phyloP scores from a whole-genome alignment of 1,140 invertebrate species.

The Charaxes varanes region DNA sequence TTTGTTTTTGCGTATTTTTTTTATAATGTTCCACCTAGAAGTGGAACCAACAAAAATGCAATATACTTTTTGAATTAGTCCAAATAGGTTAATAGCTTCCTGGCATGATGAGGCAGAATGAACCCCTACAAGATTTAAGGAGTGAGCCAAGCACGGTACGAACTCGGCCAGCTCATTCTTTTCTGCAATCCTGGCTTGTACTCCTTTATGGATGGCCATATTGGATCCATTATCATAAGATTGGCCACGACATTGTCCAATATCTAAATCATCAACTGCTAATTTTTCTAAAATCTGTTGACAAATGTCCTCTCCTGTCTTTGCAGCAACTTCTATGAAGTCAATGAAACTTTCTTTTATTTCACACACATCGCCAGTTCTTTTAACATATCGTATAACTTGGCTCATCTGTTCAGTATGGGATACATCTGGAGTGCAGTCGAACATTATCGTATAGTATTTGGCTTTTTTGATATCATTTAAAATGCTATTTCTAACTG shows the following conservation, averaged over 20 bases:
- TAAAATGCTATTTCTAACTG: constrained; percentile 22
- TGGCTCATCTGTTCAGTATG: constrained; percentile 23
- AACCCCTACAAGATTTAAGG: constrained; percentile 25
- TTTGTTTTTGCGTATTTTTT: constrained; percentile 10
- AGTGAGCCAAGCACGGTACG: constrained; percentile 22
- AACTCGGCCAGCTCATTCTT: constrained; percentile 25
- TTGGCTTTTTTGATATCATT: constrained; percentile 21
- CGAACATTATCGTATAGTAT: constrained; percentile 17
- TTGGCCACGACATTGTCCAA: constrained; percentile 24
- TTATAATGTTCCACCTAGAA: constrained; percentile 3
- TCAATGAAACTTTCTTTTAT: constrained; percentile 24
- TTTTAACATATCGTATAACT: constrained; percentile 21
- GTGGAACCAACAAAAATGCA: constrained; percentile 13
- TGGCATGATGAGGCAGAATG: constrained; percentile 20
- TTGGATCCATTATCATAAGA: constrained; percentile 24
- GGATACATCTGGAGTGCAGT: constrained; percentile 22
- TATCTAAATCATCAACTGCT: constrained; percentile 20
- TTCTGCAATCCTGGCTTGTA: constrained; percentile 25
- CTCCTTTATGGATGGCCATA: constrained; percentile 20
- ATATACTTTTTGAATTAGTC: constrained; percentile 11
- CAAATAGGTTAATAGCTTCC: constrained; percentile 13
- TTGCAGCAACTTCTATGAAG: constrained; percentile 19
- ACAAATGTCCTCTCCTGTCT: constrained; percentile 20
- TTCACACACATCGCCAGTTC: constrained; percentile 19
- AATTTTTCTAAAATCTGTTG: constrained; percentile 23